A percentile compares a stretch with the other conserved stretches of the same genome.
These are phyloP conservation scores for Diploscapter pachys DNA, from an alignment of 1,140 invertebrate species.

Conservation along the genomic window DNA sequence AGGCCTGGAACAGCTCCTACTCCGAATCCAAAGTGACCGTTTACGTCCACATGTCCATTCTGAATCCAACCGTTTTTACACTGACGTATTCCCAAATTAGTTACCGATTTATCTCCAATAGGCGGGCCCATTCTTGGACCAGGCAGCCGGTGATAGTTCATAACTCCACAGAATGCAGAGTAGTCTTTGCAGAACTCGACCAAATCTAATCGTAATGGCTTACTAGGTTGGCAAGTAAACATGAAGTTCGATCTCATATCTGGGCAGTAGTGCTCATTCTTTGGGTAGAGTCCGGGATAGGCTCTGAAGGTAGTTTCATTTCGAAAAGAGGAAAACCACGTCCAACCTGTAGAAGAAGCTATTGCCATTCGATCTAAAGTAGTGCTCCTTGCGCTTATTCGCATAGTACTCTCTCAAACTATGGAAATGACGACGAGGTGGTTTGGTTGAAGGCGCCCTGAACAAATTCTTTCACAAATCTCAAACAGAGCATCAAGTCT, in stretches of 20 bases:
- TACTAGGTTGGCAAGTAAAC: slow-evolving; percentile 44
- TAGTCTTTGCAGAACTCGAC: slow-evolving; percentile 47
- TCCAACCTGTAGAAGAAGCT: not conserved
- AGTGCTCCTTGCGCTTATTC: slow-evolving; percentile 11
- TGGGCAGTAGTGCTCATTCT: slow-evolving; percentile 35
- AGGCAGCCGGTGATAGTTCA: slow-evolving; percentile 40
- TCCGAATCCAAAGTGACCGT: slow-evolving; percentile 39
- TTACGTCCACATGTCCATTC: slow-evolving; percentile 38
- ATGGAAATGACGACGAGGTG: not conserved
- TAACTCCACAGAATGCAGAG: slow-evolving; percentile 32
- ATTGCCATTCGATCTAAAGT: slow-evolving; percentile 6
- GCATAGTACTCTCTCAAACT: slow-evolving; percentile 20
- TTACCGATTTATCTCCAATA: slow-evolving; percentile 7
- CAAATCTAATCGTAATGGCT: slow-evolving; percentile 41
- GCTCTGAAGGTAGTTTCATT: slow-evolving; percentile 14
- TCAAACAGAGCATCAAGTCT: too few relatives aligned
- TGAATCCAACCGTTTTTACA: slow-evolving; percentile 7
- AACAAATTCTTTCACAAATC: too few relatives aligned
- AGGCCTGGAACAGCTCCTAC: slow-evolving; percentile 41
- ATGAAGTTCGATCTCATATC: slow-evolving; percentile 38
- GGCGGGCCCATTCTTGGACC: slow-evolving; percentile 39
- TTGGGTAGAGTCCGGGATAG: slow-evolving; percentile 38
- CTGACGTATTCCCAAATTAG: not conserved
- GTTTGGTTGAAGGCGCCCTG: too few relatives aligned
- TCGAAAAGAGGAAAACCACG: not conserved